Evolutionary conservation across 2,888 invertebrate genomes (phyloP), one percentile per base, ranked within the genome.

Genomic region (Pediacus dermestoides): DNA sequence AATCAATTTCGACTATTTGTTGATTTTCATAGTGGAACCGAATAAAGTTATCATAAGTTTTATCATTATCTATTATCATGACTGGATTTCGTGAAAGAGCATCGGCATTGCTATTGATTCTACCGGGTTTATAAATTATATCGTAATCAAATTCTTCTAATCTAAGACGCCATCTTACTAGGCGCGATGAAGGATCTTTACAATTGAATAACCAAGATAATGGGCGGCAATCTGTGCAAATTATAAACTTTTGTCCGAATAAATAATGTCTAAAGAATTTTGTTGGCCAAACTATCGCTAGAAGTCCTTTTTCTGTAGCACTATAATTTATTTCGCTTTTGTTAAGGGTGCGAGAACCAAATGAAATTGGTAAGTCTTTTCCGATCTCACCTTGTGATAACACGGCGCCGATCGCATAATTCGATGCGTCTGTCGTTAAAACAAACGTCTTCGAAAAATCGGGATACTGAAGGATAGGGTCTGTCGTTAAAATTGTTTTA

Each of bases 191-290:
- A 2, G 53, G 51, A 13, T 58, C 56, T 34, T 55, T 57, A 2
- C 48, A 7, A 2, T 38, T 42, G 26, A 41, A 39, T 12, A 53
- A 33, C 54, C 53, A 57, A 12, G 34, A 30, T 1, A 64, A 41
- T 0, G 60, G 59, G 33, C 48, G 52, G 39, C 64, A 60, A 37
- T 65, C 63, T 0, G 61, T 64, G 1, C 57, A 42, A 47, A 64
- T 51, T 8, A 31, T 41, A 26, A 64, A 62, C 36, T 49, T 50
- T 33, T 49, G 16, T 10, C 46, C 46, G 21, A 43, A 46, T 4
- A 46, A 14, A 14, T 46, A 46, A 2, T 39, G 46, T 31, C 42
- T 16, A 15, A 44, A 44, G n/a, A n/a, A n/a, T 34, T 62, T 57
- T 4, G 50, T 60, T 1, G 57, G 55, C n/a, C 45, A 45, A 32